Evolutionary conservation across 2,888 invertebrate species (phyloP), one percentile per base, ranked within the genome.

Genomic region (Drosophila nr. fundita): DNA sequence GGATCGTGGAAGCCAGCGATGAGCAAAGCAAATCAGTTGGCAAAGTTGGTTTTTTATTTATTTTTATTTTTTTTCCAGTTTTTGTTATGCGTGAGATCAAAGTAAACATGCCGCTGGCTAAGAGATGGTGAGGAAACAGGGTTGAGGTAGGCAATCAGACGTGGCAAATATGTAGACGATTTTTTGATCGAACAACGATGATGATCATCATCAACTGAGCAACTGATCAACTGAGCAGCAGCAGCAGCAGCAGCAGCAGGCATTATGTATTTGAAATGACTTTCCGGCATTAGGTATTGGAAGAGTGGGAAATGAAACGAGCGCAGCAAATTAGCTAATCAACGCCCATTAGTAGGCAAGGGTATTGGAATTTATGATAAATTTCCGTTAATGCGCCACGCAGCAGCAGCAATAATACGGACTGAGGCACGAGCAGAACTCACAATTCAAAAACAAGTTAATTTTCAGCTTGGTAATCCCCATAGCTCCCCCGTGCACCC

Each of bases 291-390:
- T 66, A 68, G 72, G 72, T 54, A 21, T 24, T 27, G 24, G 34
- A 11, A n/a, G 72, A 75, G 82, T 77, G 76, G 87, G 76, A 85
- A 90, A 87, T 72, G 70, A 89, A 87, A 90, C 86, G 91, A 87
- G 87, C 87, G 87, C 83, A 89, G 78, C 87, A 87, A 90, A 87
- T 87, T 90, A 90, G 86, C 87, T 90, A 87, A 87, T 87, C 87
- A 87, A 87, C 87, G 87, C 91, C 90, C 90, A 87, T 90, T 90
- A 90, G 89, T 77, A 82, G 76, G 68, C 82, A 68, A 89, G 69
- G 65, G 82, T 89, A 85, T 89, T 82, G 90, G 87, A 87, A 87
- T 87, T 90, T 87, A 90, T 90, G 87, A 87, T 87, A 87, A 87
- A 87, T 87, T 82, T 90, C 88, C 83, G 87, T 85, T 89, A 86